Base-by-base conservation (phyloP, 2,113 vertebrate species). In the Pachycephala philippinensis region DNA sequence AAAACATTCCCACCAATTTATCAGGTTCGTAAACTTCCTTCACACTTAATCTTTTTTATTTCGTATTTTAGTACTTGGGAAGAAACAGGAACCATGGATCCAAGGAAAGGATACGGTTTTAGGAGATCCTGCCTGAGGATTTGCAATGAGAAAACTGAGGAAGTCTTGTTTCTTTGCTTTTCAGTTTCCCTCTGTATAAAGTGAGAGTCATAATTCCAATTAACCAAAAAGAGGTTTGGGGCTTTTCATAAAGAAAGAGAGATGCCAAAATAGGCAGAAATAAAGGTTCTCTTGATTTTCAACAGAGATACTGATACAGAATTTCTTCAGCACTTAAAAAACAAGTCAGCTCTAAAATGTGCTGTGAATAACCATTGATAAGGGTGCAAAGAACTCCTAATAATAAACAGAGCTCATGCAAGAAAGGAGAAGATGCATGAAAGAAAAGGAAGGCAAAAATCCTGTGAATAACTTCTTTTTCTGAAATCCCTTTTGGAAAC, bases 361-460 rank as follows among this genome's bases (percentile, higher is more conserved):
- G n/a, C 33, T 33, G 3, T 70, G 47, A 93, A 72, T 81, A 59
- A 80, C 47, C 49, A 45, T 33, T 77, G 63, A 77, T 19, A 52
- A 45, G n/a, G 21, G 28, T 28, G 22, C 40, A 78, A 65, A 79
- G 65, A 64, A 37, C 7, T 50, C 40, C 37, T 20, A 28, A 50
- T 47, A 65, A 75, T 57, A 74, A 83, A 66, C 7, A 92, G 26
- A 83, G 37, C 23, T 88, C 42, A 12, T 15, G 7, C 10, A 74
- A 65, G 18, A 53, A 87, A 66, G 35, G 15, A 47, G 27, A 56
- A 70, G 22, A 61, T 0, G 5, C 16, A 31, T 49, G 53, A 84
- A 95, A 92, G 60, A 84, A 57, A 85, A 84, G n/a, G 45, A 54
- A 90, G 78, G 22, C 22, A 70, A 95, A 95, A 94, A 65, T 15